Evolutionary conservation across 2,888 invertebrate genomes (phyloP), one percentile per base, ranked within the genome.

Genomic region (Microplitis manilae): DNA sequence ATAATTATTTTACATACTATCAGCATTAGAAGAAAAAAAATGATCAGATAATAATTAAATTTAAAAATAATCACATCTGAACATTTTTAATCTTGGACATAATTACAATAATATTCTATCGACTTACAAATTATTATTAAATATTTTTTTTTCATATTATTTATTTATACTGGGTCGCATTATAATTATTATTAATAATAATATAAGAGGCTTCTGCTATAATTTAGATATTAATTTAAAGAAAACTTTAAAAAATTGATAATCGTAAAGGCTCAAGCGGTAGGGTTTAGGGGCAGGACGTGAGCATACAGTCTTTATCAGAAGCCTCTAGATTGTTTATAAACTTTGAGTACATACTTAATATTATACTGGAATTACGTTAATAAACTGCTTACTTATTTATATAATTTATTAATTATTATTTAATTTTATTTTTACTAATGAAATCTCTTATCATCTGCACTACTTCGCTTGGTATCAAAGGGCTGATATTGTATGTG

Each of bases 381-480:
- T 76, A 77, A 15, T 65, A 65, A 61, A 71, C 61, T 77, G 77
- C 78, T 78, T 82, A 81, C 81, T 82, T 82, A 81, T 79, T 73
- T 61, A 73, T 82, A 82, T 80, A 80, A 79, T 76, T 78, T 68
- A 79, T 73, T 77, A 71, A 30, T 68, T 61, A 59, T 17, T 17
- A 9, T 9, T 30, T n/a, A 5, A 68, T 9, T 50, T 68, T 61
- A 74, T 5, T 68, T 20, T 61, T 40, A 74, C 4, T 62, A 59
- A 59, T 70, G 9, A n/a, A 59, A 13, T 81, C 82, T 83, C 82
- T 85, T 87, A 88, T 87, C 85, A 88, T 87, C 87, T 84, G 84
- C 85, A 83, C 81, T 85, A 85, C 83, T 84, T 84, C 80, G 81
- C 78, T 84, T 85, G 86, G 89, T 88, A 88, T 88, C 88, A 88